Conservation (phyloP, 2,113 vertebrate species). For the Cercocebus atys region DNA sequence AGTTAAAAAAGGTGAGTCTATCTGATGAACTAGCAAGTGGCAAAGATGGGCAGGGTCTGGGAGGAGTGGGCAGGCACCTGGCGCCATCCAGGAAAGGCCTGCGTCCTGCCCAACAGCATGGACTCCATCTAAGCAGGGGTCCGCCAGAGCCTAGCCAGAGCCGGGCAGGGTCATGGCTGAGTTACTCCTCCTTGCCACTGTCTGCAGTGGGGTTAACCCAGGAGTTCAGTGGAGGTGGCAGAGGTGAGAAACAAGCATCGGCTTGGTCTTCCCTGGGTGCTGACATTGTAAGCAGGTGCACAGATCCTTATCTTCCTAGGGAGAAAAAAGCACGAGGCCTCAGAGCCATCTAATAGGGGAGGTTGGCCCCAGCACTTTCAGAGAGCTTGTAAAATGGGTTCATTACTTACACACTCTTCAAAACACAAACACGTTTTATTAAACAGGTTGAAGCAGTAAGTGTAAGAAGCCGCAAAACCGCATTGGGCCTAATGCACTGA, state of each 20-base stretch:
- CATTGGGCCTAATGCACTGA: constrained; percentile 6
- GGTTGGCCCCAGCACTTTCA: accelerated
- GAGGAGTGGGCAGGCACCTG: accelerated
- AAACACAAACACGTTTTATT: neutral
- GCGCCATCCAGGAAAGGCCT: accelerated
- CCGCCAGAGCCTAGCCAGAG: neutral
- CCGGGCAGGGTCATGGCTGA: accelerated
- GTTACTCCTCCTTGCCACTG: accelerated
- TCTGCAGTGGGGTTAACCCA: accelerated
- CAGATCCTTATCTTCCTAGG: accelerated
- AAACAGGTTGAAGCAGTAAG: accelerated
- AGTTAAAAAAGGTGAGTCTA: neutral
- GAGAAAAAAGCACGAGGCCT: accelerated
- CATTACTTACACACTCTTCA: neutral
- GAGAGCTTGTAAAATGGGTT: neutral
- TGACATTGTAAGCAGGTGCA: accelerated
- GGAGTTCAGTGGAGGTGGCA: neutral
- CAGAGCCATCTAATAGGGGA: accelerated
- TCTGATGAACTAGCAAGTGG: accelerated
- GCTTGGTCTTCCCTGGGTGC: accelerated
- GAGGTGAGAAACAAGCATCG: accelerated
- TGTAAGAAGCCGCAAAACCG: neutral
- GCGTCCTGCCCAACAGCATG: neutral
- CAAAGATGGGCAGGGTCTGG: accelerated
- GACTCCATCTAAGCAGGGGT: accelerated